These are phyloP conservation scores for Triplophysa tibetana DNA, from an alignment of 2,113 vertebrate species.

Conservation along the genomic window DNA sequence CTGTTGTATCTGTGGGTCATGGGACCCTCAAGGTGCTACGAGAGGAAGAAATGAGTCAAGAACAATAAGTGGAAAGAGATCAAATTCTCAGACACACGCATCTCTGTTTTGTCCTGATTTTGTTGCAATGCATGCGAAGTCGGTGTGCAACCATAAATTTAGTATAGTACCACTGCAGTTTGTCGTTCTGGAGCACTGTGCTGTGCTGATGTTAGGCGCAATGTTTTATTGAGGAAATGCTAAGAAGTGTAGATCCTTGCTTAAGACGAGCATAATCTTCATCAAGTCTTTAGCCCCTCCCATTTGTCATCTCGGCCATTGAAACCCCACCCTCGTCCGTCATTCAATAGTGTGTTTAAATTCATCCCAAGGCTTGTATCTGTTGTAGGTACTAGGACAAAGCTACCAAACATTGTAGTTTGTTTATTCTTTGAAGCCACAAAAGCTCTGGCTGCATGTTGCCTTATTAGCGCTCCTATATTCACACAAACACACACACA, in stretches of 20 bases:
- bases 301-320: not conserved
- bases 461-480: slow-evolving; percentile 56
- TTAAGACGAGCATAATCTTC: slow-evolving; percentile 30
- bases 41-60: not conserved
- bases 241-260: slow-evolving; percentile 36
- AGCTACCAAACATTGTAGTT: slow-evolving; percentile 43
- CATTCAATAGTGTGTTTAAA: slow-evolving; percentile 20
- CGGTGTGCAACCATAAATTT: slow-evolving; percentile 46
- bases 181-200: slow-evolving; percentile 48
- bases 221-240: slow-evolving; percentile 50
- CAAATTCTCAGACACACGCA: slow-evolving; percentile 1
- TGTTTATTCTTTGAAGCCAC: slow-evolving; percentile 50
- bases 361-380: slow-evolving; percentile 41
- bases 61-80: not conserved
- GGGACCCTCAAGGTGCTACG: not conserved
- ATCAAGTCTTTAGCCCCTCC: slow-evolving; percentile 1
- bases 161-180: slow-evolving; percentile 36
- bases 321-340: not conserved
- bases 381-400: slow-evolving; percentile 46
- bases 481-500: slow-evolving; percentile 50
- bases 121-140: slow-evolving; percentile 50
- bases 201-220: slow-evolving; percentile 47
- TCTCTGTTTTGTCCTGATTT: slow-evolving; percentile 28
- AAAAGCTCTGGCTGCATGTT: slow-evolving; percentile 55
- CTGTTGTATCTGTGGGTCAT: not conserved